These are phyloP conservation scores for Hermaeophaga mercurialis DNA, from an alignment of 2,888 invertebrate genomes.

Conservation along the genomic window DNA sequence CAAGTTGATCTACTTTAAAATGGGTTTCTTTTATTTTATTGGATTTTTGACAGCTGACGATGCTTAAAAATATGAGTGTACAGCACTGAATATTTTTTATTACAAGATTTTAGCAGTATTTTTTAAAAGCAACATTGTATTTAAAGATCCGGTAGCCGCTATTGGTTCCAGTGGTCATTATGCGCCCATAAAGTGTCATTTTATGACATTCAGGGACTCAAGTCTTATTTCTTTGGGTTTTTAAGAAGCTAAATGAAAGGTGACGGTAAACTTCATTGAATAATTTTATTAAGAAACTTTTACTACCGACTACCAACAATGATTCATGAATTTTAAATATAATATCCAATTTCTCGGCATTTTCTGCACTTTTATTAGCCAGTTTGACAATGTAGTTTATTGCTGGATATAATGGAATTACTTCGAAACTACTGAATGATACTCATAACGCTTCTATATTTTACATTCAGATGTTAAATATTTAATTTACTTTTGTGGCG, in stretches of 20 bases:
- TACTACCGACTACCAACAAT: conserved; percentile 32
- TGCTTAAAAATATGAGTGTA: too few species aligned
- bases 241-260: conserved; percentile 30
- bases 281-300: conserved; percentile 35
- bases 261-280: conserved; percentile 33
- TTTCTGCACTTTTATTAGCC: conserved; percentile 27
- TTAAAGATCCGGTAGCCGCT: conserved; percentile 31
- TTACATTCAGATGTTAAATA: conserved; percentile 24
- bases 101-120: neutral
- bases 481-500: conserved; percentile 24
- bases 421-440: conserved; percentile 28
- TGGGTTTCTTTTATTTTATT: too few species aligned
- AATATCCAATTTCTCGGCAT: conserved; percentile 29
- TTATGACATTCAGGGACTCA: conserved; percentile 27
- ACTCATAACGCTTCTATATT: conserved; percentile 25
- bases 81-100: too few species aligned
- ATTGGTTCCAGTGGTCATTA: conserved; percentile 33
- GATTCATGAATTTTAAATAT: conserved; percentile 32
- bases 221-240: conserved; percentile 30
- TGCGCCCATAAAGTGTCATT: conserved; percentile 31
- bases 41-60: too few species aligned
- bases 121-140: conserved; percentile 32
- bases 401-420: conserved; percentile 26
- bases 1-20: too few species aligned
- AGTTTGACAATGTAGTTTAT: conserved; percentile 28